Base-by-base conservation (phyloP, 2,888 invertebrate species). In the Tachina lurida region DNA sequence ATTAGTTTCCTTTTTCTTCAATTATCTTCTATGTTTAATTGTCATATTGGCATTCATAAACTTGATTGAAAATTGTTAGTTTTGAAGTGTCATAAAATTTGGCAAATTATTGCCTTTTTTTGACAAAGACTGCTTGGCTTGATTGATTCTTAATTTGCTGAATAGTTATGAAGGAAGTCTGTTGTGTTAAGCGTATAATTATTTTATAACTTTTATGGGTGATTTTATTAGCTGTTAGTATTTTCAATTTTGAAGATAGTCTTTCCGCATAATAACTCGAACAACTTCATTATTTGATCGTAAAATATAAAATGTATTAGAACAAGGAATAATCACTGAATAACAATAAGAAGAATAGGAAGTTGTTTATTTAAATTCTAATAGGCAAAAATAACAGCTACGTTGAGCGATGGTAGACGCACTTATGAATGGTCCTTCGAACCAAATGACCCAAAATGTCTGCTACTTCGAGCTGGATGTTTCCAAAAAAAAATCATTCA, bases 11-110 rank as follows among this genome's bases (percentile, higher is more conserved):
- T 56, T 39, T 15, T 39, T 67, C 8, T 31, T 54, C 31, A 65
- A 49, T 58, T 52, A 10, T 41, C 1, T 12, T 10, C 12, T 43
- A 9, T 17, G 5, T 12, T 62, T 62, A 31, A 31, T 45, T 65
- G 56, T 15, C 7, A 45, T 45, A 31, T 54, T 70, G 65, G 31
- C 10, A 54, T 19, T 54, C 39, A 45, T 71, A 79, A 63, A 79
- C 54, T 71, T 71, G 47, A 71, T 56, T 47, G 45, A 39, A 70
- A 71, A 45, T 71, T 71, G 39, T 71, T 47, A 47, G n/a, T 63
- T 49, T 70, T 79, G 54, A 49, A 83, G 76, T 77, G 22, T 71
- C 82, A 77, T 76, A 83, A 83, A 83, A 65, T 47, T 56, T 56
- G 52, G 49, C 56, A 47, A 54, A 22, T 63, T 52, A n/a, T 67